These are phyloP conservation scores for Sarcoramphus papa DNA, from an alignment of 2,797 vertebrate species.

Conservation along the genomic window DNA sequence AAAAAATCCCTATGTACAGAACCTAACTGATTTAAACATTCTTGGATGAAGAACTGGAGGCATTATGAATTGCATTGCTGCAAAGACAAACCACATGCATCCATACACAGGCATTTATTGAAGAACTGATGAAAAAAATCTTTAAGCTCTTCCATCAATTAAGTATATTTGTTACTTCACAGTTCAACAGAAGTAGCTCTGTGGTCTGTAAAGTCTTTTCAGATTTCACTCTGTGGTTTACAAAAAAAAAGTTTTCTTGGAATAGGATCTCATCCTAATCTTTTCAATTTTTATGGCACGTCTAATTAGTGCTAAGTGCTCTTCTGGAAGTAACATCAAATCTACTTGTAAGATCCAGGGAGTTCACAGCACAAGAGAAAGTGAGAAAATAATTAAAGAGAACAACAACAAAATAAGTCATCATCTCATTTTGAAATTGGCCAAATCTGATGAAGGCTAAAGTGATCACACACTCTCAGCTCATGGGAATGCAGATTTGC, in stretches of 20 bases:
- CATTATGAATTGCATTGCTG: neutral
- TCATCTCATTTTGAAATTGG: neutral
- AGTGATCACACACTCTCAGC: neutral
- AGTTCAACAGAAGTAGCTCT: neutral
- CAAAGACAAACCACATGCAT: neutral
- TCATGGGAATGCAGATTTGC: neutral
- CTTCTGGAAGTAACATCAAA: slow-evolving; percentile 7
- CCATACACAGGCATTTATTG: neutral
- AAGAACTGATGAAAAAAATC: neutral
- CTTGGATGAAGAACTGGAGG: neutral
- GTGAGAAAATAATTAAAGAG: slow-evolving; percentile 10
- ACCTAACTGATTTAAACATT: neutral
- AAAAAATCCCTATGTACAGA: neutral
- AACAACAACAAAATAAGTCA: neutral
- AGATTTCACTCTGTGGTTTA: neutral
- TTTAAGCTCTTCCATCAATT: neutral
- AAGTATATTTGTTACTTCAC: neutral
- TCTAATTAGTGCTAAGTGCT: neutral
- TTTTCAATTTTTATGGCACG: neutral
- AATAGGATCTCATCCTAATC: neutral
- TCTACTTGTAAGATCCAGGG: neutral
- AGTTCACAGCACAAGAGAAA: neutral
- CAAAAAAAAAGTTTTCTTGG: neutral
- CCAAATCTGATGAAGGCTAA: slow-evolving; percentile 11
- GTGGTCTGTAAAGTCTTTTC: neutral